Conservation (phyloP, 2,113 vertebrate genomes). For the Gasterosteus nipponicus region DNA sequence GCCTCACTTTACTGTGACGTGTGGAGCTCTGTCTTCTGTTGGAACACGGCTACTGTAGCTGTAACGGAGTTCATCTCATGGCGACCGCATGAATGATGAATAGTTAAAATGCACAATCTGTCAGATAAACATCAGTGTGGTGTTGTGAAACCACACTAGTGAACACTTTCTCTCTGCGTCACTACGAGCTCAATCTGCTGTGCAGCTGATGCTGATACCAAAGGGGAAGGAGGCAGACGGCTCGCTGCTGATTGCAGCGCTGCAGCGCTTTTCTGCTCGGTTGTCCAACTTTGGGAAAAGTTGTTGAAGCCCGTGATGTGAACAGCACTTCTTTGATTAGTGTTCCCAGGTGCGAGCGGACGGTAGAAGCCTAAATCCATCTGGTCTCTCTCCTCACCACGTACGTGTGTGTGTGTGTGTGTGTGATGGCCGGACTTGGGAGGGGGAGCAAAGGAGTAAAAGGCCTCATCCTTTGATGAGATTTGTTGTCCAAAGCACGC, state of each 20-base stretch:
- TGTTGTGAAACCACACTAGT: conserved; percentile 39
- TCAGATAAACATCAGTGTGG: conserved; percentile 48
- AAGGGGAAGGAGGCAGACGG: too few species aligned
- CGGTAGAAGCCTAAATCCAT: too few species aligned
- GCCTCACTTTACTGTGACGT: background rate
- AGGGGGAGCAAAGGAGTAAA: background rate
- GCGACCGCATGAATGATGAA: background rate
- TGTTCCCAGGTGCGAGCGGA: background rate
- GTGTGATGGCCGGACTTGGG: conserved; percentile 6
- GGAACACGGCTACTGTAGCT: background rate
- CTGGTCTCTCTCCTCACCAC: background rate
- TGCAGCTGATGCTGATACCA: background rate
- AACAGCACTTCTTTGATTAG: background rate
- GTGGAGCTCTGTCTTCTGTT: background rate
- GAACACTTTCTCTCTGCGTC: background rate
- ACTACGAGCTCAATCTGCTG: background rate
- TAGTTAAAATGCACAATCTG: background rate
- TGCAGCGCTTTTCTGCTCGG: background rate
- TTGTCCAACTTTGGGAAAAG: background rate
- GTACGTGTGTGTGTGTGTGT: background rate
- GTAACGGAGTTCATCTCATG: background rate
- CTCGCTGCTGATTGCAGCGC: too few species aligned
- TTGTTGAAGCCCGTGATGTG: background rate
- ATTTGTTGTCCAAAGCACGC: conserved; percentile 69
- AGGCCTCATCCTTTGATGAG: conserved; percentile 71